These are phyloP conservation scores for Danio kyathit DNA, from an alignment of 2,797 vertebrate species.

Conservation along the genomic window DNA sequence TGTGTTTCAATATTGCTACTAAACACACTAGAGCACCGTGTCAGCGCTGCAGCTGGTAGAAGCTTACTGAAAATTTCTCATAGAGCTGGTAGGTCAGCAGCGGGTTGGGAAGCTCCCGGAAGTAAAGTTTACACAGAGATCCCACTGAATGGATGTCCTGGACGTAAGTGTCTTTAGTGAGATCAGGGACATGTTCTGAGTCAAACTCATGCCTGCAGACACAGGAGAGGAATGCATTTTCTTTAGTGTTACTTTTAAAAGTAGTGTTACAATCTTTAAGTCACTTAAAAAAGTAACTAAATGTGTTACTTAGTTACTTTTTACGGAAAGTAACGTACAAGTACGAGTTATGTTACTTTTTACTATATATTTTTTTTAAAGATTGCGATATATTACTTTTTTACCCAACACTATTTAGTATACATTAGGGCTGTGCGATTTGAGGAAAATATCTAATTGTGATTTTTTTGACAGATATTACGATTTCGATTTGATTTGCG, in stretches of 20 bases:
- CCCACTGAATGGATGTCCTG: slow-evolving; percentile 98
- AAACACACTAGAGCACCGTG: background rate
- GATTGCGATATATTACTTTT: background rate
- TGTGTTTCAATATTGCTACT: background rate
- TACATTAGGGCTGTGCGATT: no score
- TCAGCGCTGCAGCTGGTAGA: background rate
- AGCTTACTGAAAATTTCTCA: slow-evolving; percentile 95
- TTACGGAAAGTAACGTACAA: no score
- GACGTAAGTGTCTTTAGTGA: slow-evolving; percentile 92
- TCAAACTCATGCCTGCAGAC: slow-evolving; percentile 93
- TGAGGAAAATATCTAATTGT: no score
- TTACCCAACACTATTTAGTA: no score
- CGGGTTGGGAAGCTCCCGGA: slow-evolving; percentile 97
- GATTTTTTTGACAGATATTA: no score
- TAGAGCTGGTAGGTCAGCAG: slow-evolving; percentile 98
- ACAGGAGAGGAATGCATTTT: background rate
- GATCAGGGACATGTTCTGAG: slow-evolving; percentile 95
- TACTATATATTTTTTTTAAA: no score
- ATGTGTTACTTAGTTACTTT: no score
- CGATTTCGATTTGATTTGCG: no score
- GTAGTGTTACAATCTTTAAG: no score
- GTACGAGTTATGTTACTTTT: no score
- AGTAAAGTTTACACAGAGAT: slow-evolving; percentile 98
- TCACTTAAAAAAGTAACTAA: no score
- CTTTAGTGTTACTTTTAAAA: no score